Evolutionary conservation across 2,797 vertebrate species (phyloP), one percentile per base, ranked within the genome.

Genomic region (Oreonectes daqikongensis): DNA sequence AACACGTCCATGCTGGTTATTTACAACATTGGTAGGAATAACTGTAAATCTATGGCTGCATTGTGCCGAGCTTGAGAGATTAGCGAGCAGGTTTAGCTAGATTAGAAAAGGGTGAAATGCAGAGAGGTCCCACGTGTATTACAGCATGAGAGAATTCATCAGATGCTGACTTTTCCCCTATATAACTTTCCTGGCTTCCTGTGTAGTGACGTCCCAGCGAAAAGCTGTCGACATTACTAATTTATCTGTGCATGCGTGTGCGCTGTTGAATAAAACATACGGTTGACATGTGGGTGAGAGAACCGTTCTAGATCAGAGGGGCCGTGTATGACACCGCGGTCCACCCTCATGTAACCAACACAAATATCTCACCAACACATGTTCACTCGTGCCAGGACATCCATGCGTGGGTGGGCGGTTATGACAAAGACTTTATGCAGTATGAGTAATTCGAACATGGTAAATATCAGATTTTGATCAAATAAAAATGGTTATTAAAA

Each of bases 181-280:
- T 55, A 70, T 67, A 70, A 64, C 22, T 61, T 26, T 35, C 26
- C 69, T 76, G 53, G 66, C 32, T 50, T 60, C 65, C n/a, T n/a
- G n/a, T n/a, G n/a, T n/a, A n/a, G n/a, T n/a, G n/a, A 32, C 14
- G 48, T 79, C 67, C 68, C 26, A 14, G 63, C 11, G 35, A 69
- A 80, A 76, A 61, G 52, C 68, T 52, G 57, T 52, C 35, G 14
- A 24, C 69, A 81, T 81, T 73, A 81, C 55, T 81, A 50, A 69
- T 77, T 69, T 40, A 63, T 69, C 9, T 48, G 40, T 72, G 75
- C 72, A 59, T 26, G 71, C 15, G 40, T 26, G 44, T 38, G 57
- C 40, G 30, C 64, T 55, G 53, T 48, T 77, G 30, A 76, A 79
- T 79, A 59, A 82, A 82, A 77, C 72, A 82, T 73, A 70, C 7